Evolutionary conservation across 2,888 invertebrate genomes (phyloP).

Genomic region (Drosophila putrida): DNA sequence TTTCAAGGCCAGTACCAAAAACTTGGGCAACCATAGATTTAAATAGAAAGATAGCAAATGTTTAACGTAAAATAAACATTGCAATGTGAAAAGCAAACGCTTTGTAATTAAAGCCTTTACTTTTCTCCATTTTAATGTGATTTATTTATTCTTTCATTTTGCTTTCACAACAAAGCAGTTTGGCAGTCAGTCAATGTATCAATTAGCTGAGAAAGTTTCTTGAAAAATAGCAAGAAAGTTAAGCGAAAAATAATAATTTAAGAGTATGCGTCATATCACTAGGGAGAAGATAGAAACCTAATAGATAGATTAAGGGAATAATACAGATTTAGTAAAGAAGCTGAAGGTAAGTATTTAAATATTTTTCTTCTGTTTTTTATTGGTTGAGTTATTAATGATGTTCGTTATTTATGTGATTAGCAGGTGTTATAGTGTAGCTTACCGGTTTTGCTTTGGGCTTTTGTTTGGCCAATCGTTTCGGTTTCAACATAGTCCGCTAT

Average conservation of each 20-base stretch:
- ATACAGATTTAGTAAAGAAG: conserved; percentile 4
- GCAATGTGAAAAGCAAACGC: conserved; percentile 29
- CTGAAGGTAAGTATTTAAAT: neutral
- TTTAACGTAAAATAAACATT: conserved; percentile 15
- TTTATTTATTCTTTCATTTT: conserved; percentile 21
- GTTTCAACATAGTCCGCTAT: conserved; percentile 85
- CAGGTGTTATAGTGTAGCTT: conserved; percentile 63
- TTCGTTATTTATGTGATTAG: conserved; percentile 3
- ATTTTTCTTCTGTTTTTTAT: conserved; percentile 1
- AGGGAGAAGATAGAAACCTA: conserved; percentile 21
- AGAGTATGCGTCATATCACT: conserved; percentile 20
- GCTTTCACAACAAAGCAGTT: conserved; percentile 79
- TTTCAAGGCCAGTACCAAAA: conserved; percentile 56
- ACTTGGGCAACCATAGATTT: conserved; percentile 49
- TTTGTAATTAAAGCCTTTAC: conserved; percentile 25
- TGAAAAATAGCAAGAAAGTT: conserved; percentile 13
- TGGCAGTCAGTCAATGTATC: conserved; percentile 82
- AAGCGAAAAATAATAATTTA: conserved; percentile 33
- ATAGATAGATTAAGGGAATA: conserved; percentile 20
- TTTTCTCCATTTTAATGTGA: conserved; percentile 24
- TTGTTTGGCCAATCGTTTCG: conserved; percentile 84
- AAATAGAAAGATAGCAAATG: conserved; percentile 35
- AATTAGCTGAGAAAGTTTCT: conserved; percentile 50
- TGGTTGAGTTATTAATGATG: conserved; percentile 14
- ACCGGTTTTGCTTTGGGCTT: conserved; percentile 85